phyloP scores from a whole-genome alignment of 2,797 vertebrate species.

The Lophius americanus region DNA sequence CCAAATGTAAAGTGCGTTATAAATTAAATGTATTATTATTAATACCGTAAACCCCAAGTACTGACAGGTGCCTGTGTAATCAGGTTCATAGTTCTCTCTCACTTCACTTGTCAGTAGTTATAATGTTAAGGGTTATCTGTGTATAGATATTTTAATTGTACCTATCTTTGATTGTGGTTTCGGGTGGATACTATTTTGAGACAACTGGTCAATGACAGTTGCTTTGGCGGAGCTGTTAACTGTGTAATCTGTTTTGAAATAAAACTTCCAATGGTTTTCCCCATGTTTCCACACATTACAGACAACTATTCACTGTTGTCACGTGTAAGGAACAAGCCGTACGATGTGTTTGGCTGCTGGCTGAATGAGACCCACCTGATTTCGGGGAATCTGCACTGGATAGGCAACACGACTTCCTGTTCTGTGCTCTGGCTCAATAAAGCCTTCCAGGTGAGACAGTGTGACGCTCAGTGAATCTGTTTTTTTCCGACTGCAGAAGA shows the following conservation, averaged over 20 bases:
- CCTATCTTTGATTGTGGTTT: too few relatives aligned
- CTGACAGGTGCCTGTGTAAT: too few relatives aligned
- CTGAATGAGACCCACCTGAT: slow-evolving; percentile 95
- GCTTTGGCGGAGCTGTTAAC: neutral
- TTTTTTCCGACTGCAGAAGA: neutral
- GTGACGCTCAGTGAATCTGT: neutral
- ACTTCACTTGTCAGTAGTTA: too few relatives aligned
- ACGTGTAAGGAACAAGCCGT: slow-evolving; percentile 95
- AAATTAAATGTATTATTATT: too few relatives aligned
- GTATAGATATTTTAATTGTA: too few relatives aligned
- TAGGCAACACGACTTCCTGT: slow-evolving; percentile 95
- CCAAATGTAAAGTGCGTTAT: too few relatives aligned
- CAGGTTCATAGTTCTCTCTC: too few relatives aligned
- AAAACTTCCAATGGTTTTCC: too few relatives aligned
- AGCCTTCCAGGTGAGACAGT: slow-evolving; percentile 90
- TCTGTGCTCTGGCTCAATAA: slow-evolving; percentile 99
- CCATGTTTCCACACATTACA: slow-evolving; percentile 53
- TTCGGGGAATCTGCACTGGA: slow-evolving; percentile 96
- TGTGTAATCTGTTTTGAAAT: neutral
- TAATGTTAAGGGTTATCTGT: too few relatives aligned
- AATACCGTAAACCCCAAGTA: too few relatives aligned
- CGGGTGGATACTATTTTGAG: too few relatives aligned
- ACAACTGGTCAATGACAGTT: too few relatives aligned
- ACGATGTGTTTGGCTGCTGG: slow-evolving; percentile 98
- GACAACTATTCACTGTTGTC: slow-evolving; percentile 93